Evolutionary conservation across 2,888 invertebrate species (phyloP), one percentile per base, ranked within the genome.

Genomic region (Coelogynopora nodosa): DNA sequence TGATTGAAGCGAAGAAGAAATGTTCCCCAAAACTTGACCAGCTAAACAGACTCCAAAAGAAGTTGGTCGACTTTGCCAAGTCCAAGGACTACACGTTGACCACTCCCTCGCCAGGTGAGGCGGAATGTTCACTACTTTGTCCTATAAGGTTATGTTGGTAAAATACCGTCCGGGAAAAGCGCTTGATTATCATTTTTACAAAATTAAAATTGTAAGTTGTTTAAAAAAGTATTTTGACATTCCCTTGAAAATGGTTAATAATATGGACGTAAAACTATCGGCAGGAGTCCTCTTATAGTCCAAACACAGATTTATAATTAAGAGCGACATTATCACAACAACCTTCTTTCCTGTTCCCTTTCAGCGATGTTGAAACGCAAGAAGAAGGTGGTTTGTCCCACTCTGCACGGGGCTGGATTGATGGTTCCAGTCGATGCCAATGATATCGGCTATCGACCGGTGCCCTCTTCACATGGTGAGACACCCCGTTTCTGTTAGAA

Each of bases 391-490:
- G 87, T 87, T 49, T 85, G 82, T 27, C 82, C 30, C 30, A 85
- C 84, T n/a, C 31, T 88, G 23, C 88, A 90, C 86, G 94, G 94
- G 87, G 94, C 94, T 80, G 97, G 97, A 23, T 94, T 97, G 89
- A 94, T 95, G 30, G 97, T 97, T 0, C 96, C 96, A 0, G 95
- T 94, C 87, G 93, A 96, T 89, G 90, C 90, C 74, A 95, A 95
- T 91, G 94, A 96, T 90, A 90, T 96, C 0, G 98, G 98, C 0
- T 98, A 98, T 91, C 94, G 98, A 88, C 91, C 91, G 86, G 90
- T 94, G 93, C 93, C 94, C 67, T 95, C 94, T 89, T 94, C 94
- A 31, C 89, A 91, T 89, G 91, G 92, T 92, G 88, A 89, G 87
- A 80, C n/a, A n/a, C n/a, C n/a, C n/a, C n/a, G n/a, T n/a, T n/a